phyloP scores from a whole-genome alignment of 2,113 vertebrate species.

The Rhineura floridana region DNA sequence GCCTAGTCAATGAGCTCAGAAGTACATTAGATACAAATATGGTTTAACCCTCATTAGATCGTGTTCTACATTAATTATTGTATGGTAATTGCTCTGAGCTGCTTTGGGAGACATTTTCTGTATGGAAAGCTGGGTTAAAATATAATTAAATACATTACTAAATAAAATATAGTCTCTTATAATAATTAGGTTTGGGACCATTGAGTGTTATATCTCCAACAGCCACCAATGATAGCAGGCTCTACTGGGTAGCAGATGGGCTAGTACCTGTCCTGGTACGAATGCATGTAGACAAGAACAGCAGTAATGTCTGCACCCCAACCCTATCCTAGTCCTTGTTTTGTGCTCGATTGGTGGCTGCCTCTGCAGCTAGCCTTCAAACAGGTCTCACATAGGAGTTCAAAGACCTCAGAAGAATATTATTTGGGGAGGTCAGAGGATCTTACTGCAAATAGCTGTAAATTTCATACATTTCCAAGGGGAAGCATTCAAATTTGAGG shows the following conservation, averaged over 20 bases:
- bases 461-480: not conserved
- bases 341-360: not conserved
- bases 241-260: not conserved
- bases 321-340: not conserved
- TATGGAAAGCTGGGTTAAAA: not conserved
- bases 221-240: not conserved
- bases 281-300: not conserved
- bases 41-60: not conserved
- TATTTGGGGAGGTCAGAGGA: not conserved
- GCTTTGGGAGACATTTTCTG: not conserved
- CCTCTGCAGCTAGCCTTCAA: not conserved
- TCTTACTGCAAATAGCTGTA: not conserved
- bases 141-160: not conserved
- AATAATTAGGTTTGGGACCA: not conserved
- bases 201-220: not conserved
- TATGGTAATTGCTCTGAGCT: not conserved
- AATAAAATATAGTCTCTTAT: not conserved
- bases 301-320: not conserved
- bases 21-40: not conserved
- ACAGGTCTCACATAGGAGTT: not conserved
- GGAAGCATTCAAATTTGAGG: not conserved
- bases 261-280: not conserved
- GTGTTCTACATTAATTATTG: not conserved
- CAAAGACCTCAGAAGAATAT: not conserved
- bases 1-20: conserved; percentile 19